phyloP scores from a whole-genome alignment of 2,797 vertebrate species.

The Danio aesculapii region DNA sequence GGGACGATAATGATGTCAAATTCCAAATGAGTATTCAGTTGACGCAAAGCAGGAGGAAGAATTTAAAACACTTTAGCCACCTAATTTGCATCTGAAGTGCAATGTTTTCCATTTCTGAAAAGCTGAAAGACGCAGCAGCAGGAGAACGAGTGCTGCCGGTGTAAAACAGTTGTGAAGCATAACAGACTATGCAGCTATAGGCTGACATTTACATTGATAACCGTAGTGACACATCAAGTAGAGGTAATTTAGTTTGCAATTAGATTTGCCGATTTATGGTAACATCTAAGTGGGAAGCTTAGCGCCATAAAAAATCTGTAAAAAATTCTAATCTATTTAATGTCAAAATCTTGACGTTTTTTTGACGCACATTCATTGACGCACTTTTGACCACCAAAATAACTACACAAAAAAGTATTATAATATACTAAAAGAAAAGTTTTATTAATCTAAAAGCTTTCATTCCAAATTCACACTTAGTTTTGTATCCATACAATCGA shows the following conservation, averaged over 20 bases:
- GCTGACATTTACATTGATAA: slow-evolving; percentile 1
- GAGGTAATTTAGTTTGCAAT: neutral
- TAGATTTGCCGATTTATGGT: neutral
- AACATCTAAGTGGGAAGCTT: neutral
- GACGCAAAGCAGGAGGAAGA: slow-evolving; percentile 44
- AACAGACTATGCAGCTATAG: neutral
- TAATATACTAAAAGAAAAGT: too few relatives aligned
- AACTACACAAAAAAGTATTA: too few relatives aligned
- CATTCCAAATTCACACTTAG: too few relatives aligned
- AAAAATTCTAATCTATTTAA: too few relatives aligned
- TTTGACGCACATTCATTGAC: too few relatives aligned
- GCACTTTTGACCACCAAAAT: too few relatives aligned
- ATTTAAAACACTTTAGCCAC: slow-evolving; percentile 35
- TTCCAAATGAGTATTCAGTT: slow-evolving; percentile 62
- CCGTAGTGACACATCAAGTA: neutral
- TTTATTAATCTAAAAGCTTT: too few relatives aligned
- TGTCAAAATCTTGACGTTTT: too few relatives aligned
- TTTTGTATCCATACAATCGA: too few relatives aligned
- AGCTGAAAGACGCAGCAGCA: slow-evolving; percentile 37
- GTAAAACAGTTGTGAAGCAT: neutral
- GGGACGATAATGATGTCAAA: slow-evolving; percentile 68
- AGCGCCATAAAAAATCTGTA: too few relatives aligned
- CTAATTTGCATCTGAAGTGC: slow-evolving; percentile 47
- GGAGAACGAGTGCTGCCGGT: slow-evolving; percentile 4
- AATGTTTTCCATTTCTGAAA: slow-evolving; percentile 55